These are phyloP conservation scores for Phasianus colchicus DNA, from an alignment of 2,113 vertebrate genomes.

Conservation along the genomic window DNA sequence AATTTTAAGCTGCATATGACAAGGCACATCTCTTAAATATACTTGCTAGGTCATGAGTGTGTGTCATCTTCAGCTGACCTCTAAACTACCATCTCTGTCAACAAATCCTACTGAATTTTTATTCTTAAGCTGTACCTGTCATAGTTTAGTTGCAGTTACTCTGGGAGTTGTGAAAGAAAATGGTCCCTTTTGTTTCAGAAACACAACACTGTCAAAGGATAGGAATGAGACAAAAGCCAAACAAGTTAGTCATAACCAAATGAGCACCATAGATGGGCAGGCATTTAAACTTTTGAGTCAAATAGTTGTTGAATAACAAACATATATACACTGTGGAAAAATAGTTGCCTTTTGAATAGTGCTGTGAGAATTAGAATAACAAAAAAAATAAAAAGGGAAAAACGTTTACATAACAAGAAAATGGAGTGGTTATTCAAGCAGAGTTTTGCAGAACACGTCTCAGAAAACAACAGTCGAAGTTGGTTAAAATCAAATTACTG, in stretches of 20 bases:
- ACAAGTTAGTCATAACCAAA: constrained; percentile 66
- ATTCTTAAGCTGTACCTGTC: constrained; percentile 32
- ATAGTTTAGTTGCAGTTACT: constrained; percentile 22
- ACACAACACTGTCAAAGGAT: constrained; percentile 56
- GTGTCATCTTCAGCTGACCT: background rate
- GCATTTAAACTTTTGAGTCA: constrained; percentile 62
- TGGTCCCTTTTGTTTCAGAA: constrained; percentile 58
- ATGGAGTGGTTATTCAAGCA: background rate
- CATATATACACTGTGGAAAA: constrained; percentile 25
- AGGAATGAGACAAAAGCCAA: constrained; percentile 71
- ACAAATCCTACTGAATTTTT: background rate
- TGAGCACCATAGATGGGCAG: constrained; percentile 69
- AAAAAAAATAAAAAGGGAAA: background rate
- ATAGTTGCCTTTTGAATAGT: constrained; percentile 5
- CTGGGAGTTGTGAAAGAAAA: constrained; percentile 37
- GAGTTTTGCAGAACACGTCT: background rate
- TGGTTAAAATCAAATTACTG: background rate
- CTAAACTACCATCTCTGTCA: background rate
- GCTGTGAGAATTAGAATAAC: background rate
- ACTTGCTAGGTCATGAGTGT: background rate
- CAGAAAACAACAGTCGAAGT: background rate
- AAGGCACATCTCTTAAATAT: background rate
- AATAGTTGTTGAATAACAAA: constrained; percentile 45
- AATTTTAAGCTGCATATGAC: background rate
- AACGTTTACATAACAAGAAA: background rate